Conservation (phyloP, 2,113 vertebrate genomes). For the Indicator maculatus region DNA sequence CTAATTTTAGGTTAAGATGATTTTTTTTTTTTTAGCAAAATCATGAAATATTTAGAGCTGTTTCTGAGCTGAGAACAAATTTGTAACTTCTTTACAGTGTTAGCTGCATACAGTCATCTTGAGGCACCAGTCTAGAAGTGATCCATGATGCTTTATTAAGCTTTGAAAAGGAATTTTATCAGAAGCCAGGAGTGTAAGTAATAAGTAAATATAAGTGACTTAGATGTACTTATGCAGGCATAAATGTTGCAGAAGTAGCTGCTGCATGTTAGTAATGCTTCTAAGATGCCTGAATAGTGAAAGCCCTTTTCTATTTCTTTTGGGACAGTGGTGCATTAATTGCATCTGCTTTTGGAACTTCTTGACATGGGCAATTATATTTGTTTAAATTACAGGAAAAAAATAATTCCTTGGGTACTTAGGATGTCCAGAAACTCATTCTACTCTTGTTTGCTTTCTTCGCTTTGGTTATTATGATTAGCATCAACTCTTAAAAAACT, state of each 20-base stretch:
- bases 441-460: neutral
- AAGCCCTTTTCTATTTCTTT: conserved; percentile 18
- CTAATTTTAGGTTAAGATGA: conserved; percentile 24
- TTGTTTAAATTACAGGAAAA: neutral
- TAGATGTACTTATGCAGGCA: neutral
- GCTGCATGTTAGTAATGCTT: neutral
- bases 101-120: conserved; percentile 5
- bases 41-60: neutral
- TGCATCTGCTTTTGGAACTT: neutral
- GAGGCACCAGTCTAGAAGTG: conserved; percentile 4
- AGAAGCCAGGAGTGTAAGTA: conserved; percentile 42
- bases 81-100: neutral
- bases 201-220: neutral
- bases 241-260: neutral
- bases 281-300: neutral
- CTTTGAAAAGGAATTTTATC: conserved; percentile 37
- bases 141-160: conserved; percentile 46
- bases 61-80: conserved; percentile 20
- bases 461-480: neutral
- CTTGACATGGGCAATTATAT: neutral
- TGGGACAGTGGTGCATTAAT: neutral
- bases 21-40: neutral
- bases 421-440: neutral
- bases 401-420: neutral
- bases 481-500: neutral